These are phyloP conservation scores for Diadegma fenestrale DNA, from an alignment of 2,888 invertebrate genomes.

Conservation along the genomic window DNA sequence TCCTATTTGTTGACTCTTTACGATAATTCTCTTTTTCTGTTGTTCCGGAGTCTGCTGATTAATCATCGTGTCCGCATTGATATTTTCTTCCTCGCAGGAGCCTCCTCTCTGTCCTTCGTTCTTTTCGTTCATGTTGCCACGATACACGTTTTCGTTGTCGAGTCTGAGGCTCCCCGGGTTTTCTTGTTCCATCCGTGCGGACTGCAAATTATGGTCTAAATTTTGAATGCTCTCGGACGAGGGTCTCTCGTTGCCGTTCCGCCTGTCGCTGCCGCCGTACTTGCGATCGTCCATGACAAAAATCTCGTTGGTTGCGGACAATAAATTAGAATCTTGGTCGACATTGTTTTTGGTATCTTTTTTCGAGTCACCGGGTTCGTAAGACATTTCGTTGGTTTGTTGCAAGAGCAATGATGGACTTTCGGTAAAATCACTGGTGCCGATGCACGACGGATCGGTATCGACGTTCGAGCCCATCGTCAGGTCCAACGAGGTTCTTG, in stretches of 20 bases:
- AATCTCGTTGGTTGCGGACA: conserved; percentile 34
- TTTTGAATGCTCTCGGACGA: conserved; percentile 62
- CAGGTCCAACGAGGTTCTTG: conserved; percentile 80
- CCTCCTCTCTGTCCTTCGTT: conserved; percentile 55
- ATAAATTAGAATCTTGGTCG: conserved; percentile 52
- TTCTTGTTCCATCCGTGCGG: conserved; percentile 71
- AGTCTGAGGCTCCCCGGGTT: conserved; percentile 67
- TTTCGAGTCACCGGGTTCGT: conserved; percentile 65
- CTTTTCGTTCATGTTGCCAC: conserved; percentile 72
- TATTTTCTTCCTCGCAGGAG: conserved; percentile 70
- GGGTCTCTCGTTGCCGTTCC: conserved; percentile 75
- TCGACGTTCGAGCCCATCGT: conserved; percentile 81
- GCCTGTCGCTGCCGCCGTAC: conserved; percentile 67
- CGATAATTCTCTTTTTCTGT: conserved; percentile 67
- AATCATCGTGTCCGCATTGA: conserved; percentile 65
- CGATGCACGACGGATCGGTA: conserved; percentile 80
- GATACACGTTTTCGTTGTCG: conserved; percentile 74
- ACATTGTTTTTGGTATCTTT: conserved; percentile 47
- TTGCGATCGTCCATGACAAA: conserved; percentile 60
- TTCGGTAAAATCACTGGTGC: conserved; percentile 79
- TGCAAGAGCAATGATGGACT: conserved; percentile 73
- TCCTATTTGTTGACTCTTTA: conserved; percentile 68
- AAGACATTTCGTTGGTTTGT: conserved; percentile 75
- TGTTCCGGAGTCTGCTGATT: conserved; percentile 69
- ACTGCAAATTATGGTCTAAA: conserved; percentile 35